Conservation (phyloP, 2,797 vertebrate genomes). For the Falco rusticolus region DNA sequence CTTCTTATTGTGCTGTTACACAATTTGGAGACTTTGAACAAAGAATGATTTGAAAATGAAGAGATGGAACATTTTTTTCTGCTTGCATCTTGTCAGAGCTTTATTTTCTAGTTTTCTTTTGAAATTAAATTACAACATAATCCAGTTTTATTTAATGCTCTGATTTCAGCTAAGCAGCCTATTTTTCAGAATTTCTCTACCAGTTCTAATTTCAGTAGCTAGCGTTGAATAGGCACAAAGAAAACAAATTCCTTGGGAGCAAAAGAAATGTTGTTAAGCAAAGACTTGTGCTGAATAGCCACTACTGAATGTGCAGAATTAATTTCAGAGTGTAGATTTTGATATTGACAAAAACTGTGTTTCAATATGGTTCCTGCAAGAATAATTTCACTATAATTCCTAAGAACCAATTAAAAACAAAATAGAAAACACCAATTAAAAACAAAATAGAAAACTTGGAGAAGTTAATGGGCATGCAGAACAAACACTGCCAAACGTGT, state of each 20-base stretch:
- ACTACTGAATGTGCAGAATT: not conserved
- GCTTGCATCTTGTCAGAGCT: not conserved
- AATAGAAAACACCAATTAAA: too few species aligned
- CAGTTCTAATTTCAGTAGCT: not conserved
- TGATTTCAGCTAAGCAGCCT: not conserved
- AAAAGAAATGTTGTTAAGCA: not conserved
- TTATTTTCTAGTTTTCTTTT: not conserved
- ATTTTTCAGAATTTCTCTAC: not conserved
- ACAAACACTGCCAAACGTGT: not conserved
- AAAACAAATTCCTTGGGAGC: not conserved
- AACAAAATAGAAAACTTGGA: not conserved
- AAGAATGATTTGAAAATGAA: not conserved
- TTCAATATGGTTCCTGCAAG: not conserved
- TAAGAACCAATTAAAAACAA: not conserved
- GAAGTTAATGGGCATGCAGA: not conserved
- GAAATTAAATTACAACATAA: not conserved
- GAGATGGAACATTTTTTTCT: not conserved
- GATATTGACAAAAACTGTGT: not conserved
- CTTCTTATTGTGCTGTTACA: not conserved
- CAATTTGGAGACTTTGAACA: not conserved
- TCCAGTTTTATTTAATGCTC: not conserved
- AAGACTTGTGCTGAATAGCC: not conserved
- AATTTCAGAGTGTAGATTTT: not conserved
- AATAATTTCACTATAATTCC: not conserved
- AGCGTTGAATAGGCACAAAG: not conserved